phyloP scores from a whole-genome alignment of 1,140 invertebrate genomes.

The Apis laboriosa region DNA sequence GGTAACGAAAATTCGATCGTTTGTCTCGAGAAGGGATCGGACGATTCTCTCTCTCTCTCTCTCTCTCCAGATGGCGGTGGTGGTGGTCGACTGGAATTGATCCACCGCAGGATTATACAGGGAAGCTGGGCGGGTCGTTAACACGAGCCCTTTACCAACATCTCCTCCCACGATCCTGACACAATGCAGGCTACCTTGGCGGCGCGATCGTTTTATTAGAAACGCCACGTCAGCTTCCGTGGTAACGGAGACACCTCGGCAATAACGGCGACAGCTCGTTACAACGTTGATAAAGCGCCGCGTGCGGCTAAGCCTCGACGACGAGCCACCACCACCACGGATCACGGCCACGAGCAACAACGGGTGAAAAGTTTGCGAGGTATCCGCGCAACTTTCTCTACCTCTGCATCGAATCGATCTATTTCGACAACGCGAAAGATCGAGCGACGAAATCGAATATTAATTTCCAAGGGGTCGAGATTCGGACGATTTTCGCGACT shows the following conservation, averaged over 20 bases:
- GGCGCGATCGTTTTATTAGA: slow-evolving; percentile 75
- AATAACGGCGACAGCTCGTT: slow-evolving; percentile 78
- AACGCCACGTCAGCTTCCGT: slow-evolving; percentile 76
- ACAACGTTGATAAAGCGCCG: slow-evolving; percentile 77
- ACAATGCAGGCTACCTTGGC: slow-evolving; percentile 63
- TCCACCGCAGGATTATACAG: slow-evolving; percentile 53
- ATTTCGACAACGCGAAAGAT: too few relatives aligned
- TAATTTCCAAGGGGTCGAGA: too few relatives aligned
- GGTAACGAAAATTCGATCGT: slow-evolving; percentile 28
- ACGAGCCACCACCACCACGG: slow-evolving; percentile 20
- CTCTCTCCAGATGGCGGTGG: slow-evolving; percentile 21
- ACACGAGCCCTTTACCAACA: slow-evolving; percentile 62
- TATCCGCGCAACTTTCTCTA: slow-evolving; percentile 21
- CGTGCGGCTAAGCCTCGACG: slow-evolving; percentile 58
- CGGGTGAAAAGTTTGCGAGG: slow-evolving; percentile 1
- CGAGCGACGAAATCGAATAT: too few relatives aligned
- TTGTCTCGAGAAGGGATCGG: not conserved
- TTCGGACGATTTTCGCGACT: too few relatives aligned
- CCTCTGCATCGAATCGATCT: too few relatives aligned
- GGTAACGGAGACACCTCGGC: slow-evolving; percentile 75
- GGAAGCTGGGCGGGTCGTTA: slow-evolving; percentile 58
- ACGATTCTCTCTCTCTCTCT: not conserved
- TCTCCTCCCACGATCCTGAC: slow-evolving; percentile 51
- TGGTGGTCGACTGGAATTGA: slow-evolving; percentile 36
- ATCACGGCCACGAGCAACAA: not conserved